A percentile compares a stretch with the other conserved stretches of the same genome.
These are phyloP conservation scores for Apogon hyalosoma DNA, from an alignment of 2,797 vertebrate genomes.

Conservation along the genomic window DNA sequence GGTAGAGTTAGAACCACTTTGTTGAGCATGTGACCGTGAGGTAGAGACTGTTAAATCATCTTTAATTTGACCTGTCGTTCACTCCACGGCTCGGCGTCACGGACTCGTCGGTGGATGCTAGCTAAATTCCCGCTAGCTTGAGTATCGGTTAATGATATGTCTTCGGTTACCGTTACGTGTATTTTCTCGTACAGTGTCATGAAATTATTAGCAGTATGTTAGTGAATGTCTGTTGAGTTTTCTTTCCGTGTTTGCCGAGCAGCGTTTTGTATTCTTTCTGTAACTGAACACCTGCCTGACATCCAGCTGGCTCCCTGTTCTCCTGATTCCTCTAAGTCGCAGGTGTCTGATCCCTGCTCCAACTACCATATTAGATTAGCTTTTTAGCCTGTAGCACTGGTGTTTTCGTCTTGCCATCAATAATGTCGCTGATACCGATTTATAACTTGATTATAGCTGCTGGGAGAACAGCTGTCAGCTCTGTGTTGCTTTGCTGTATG, in stretches of 20 bases:
- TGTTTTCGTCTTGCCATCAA: neutral
- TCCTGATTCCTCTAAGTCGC: conserved; percentile 21
- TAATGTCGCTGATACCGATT: neutral
- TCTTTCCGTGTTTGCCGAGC: neutral
- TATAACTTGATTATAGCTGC: conserved; percentile 22
- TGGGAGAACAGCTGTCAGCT: conserved; percentile 27
- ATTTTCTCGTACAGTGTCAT: neutral
- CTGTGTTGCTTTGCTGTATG: neutral
- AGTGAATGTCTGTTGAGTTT: neutral
- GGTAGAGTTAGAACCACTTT: conserved; percentile 17
- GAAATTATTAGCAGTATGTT: accelerated
- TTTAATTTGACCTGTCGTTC: neutral
- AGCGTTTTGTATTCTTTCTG: conserved; percentile 3
- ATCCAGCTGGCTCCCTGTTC: conserved; percentile 43
- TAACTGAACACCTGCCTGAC: conserved; percentile 55
- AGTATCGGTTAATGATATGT: neutral
- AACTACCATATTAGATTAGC: conserved; percentile 26
- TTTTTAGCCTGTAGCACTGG: conserved; percentile 22
- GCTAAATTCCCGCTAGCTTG: conserved; percentile 57
- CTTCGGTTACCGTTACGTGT: no score
- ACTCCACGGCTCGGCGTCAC: neutral
- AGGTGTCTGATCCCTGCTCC: conserved; percentile 47
- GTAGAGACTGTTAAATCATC: no score
- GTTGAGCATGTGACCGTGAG: accelerated
- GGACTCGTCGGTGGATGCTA: conserved; percentile 24